Evolutionary conservation across 2,797 vertebrate genomes (phyloP).

Genomic region (Scleropages formosus): DNA sequence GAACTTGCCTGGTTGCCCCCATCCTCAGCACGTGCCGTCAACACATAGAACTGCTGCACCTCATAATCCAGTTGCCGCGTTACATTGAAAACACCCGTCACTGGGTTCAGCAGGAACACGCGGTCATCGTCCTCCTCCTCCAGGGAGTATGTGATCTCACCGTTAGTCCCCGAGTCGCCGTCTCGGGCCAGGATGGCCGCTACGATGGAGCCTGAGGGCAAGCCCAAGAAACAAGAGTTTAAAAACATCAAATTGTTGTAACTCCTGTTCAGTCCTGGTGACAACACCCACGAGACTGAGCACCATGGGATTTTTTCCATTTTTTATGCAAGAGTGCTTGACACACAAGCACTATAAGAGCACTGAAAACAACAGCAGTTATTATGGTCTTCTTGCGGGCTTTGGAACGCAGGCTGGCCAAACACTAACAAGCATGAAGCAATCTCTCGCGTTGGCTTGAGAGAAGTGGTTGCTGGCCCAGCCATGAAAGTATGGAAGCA

Average conservation of each 20-base stretch:
- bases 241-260: background rate
- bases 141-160: slow-evolving; percentile 89
- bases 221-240: background rate
- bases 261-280: background rate
- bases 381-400: slow-evolving; percentile 22
- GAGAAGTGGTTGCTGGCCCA: background rate
- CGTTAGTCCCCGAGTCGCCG: slow-evolving; percentile 85
- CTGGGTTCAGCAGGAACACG: slow-evolving; percentile 86
- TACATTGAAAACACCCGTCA: slow-evolving; percentile 94
- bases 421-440: slow-evolving; percentile 26
- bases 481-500: background rate
- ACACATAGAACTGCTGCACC: slow-evolving; percentile 83
- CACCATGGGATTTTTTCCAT: background rate
- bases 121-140: slow-evolving; percentile 87
- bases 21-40: slow-evolving; percentile 79
- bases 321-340: background rate
- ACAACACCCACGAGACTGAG: background rate
- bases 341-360: background rate
- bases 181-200: slow-evolving; percentile 92
- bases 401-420: slow-evolving; percentile 11
- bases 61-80: slow-evolving; percentile 86
- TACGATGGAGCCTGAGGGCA: slow-evolving; percentile 83
- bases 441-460: slow-evolving; percentile 19
- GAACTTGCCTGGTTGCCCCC: slow-evolving; percentile 82
- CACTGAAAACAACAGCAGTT: slow-evolving; percentile 26